phyloP scores from a whole-genome alignment of 2,888 invertebrate species.

The Hartigia nigra region DNA sequence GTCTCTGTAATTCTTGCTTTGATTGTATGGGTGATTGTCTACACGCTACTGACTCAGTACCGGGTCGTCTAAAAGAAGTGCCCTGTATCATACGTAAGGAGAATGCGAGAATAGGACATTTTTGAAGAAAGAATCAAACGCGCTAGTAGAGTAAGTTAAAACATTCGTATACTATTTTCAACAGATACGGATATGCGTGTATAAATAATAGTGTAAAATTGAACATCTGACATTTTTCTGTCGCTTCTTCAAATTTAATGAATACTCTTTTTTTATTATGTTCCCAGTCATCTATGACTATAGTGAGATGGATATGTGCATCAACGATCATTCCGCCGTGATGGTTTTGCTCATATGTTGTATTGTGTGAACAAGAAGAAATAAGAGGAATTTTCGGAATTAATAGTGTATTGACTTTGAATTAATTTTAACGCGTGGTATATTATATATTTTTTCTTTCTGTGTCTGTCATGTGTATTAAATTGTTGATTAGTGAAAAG shows the following conservation, averaged over 20 bases:
- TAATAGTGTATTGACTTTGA: not conserved
- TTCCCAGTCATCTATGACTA: not conserved
- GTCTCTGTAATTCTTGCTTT: conserved; percentile 65
- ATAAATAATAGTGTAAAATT: not conserved
- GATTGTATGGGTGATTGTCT: conserved; percentile 67
- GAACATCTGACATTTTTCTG: not conserved
- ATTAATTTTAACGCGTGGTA: not conserved
- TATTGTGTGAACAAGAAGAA: too few species aligned
- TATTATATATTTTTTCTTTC: not conserved
- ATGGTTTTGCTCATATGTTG: not conserved
- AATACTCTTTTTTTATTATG: not conserved
- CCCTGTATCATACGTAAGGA: not conserved
- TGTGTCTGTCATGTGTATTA: not conserved
- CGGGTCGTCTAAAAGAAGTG: conserved; percentile 43
- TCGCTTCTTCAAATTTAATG: too few species aligned
- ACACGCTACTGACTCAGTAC: conserved; percentile 57
- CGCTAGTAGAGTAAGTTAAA: not conserved
- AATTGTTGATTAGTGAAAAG: not conserved
- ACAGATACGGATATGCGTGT: not conserved
- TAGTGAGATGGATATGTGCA: not conserved
- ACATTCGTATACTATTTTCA: not conserved
- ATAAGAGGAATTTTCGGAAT: not conserved
- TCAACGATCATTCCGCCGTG: not conserved
- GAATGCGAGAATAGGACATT: not conserved
- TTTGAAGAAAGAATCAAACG: not conserved